These are phyloP conservation scores for Porites evermanni DNA, from an alignment of 92 coral and sea anemone genomes.

Conservation along the genomic window DNA sequence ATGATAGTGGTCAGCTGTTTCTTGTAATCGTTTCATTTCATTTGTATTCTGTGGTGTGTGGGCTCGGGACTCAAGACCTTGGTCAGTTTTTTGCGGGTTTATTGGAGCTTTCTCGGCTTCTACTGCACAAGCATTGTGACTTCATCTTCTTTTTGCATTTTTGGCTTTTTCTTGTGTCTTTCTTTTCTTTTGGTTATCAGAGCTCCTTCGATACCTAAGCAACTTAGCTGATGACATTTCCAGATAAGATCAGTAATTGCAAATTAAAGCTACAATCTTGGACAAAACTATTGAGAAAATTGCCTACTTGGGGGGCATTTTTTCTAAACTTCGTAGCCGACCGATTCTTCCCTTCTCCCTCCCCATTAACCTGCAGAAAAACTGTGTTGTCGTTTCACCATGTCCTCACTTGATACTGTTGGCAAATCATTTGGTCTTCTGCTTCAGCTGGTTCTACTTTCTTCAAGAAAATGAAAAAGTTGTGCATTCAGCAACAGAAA, in stretches of 20 bases:
- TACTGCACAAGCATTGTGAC: conserved; percentile 1
- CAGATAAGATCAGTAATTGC: too few relatives aligned
- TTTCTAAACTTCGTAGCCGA: too few relatives aligned
- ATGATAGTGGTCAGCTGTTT: conserved; percentile 32
- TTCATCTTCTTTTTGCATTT: conserved; percentile 19
- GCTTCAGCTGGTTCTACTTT: conserved; percentile 12
- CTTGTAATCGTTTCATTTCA: neutral
- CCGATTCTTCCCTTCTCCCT: neutral
- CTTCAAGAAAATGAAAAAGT: neutral
- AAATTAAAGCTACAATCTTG: too few relatives aligned
- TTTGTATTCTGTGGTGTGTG: neutral
- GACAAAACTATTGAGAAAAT: too few relatives aligned
- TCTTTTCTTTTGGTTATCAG: conserved; percentile 11
- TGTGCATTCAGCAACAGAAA: too few relatives aligned
- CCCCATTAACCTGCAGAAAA: conserved; percentile 13
- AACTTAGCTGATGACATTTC: conserved; percentile 23
- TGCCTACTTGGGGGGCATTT: too few relatives aligned
- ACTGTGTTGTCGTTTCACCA: conserved; percentile 10
- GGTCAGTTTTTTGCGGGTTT: neutral
- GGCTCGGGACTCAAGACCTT: neutral
- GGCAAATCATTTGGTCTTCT: conserved; percentile 8
- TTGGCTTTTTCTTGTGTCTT: conserved; percentile 3
- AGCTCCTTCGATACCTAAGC: conserved; percentile 31
- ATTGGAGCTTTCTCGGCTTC: neutral
- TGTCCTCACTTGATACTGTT: conserved; percentile 1